A percentile compares a stretch with the other conserved stretches of the same genome.
Conservation (phyloP, 2,113 vertebrate genomes). For the Puma concolor region DNA sequence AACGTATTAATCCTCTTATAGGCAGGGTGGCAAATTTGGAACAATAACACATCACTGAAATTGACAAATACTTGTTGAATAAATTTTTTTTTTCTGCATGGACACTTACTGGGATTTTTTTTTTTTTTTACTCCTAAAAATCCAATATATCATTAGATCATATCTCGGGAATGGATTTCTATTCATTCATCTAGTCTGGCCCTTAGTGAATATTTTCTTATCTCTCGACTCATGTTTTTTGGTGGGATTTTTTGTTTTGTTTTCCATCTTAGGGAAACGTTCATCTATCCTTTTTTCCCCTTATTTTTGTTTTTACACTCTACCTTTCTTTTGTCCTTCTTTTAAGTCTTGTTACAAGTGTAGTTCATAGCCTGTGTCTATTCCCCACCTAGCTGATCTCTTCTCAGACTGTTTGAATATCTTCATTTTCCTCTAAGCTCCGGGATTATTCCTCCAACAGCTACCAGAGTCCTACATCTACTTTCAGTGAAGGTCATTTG, state of each 20-base stretch:
- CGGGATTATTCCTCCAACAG: neutral
- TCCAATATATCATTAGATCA: neutral
- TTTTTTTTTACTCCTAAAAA: neutral
- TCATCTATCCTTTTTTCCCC: neutral
- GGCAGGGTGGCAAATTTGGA: neutral
- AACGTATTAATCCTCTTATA: neutral
- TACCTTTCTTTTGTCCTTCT: neutral
- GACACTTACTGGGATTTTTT: neutral
- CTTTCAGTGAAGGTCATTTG: constrained; percentile 35
- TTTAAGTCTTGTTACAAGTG: neutral
- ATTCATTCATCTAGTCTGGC: neutral
- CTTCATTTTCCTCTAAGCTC: constrained; percentile 46
- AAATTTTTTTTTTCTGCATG: neutral
- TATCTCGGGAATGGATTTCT: neutral
- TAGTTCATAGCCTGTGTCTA: neutral
- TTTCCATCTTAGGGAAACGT: neutral
- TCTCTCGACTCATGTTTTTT: neutral
- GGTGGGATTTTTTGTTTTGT: neutral
- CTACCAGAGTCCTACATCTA: constrained; percentile 14
- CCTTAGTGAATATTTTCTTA: neutral
- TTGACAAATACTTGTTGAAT: neutral
- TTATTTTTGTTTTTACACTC: neutral
- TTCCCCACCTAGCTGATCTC: neutral
- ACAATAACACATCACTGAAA: neutral
- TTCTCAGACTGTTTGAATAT: neutral